These are phyloP conservation scores for Mormyrus iriodes DNA, from an alignment of 2,113 vertebrate genomes.

Conservation along the genomic window DNA sequence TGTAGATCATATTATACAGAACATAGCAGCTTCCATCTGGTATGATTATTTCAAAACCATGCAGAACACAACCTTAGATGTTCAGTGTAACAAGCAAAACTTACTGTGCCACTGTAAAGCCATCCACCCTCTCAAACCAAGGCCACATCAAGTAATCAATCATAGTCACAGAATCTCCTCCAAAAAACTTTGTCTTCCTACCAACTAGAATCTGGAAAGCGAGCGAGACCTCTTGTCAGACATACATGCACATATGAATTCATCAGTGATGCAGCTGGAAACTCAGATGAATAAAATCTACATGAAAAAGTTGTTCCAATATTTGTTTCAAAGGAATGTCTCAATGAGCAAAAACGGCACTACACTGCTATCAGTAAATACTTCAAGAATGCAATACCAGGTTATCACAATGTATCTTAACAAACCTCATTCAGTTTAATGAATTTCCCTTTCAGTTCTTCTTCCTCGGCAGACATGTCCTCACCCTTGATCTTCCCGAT, in stretches of 20 bases:
- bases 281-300: neutral
- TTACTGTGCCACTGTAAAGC: conserved; percentile 64
- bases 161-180: conserved; percentile 73
- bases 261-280: neutral
- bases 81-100: conserved; percentile 33
- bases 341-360: neutral
- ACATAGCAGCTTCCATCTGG: neutral
- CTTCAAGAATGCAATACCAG: neutral
- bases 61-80: neutral
- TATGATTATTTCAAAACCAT: neutral
- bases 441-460: conserved; percentile 66
- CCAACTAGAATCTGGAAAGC: conserved; percentile 60
- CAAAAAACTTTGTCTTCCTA: conserved; percentile 69
- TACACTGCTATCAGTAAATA: neutral
- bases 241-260: neutral
- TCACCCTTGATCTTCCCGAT: conserved; percentile 48
- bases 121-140: conserved; percentile 79
- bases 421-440: conserved; percentile 71
- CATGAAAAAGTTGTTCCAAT: neutral
- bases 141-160: conserved; percentile 93
- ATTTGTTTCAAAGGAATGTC: neutral
- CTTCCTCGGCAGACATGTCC: conserved; percentile 55
- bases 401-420: neutral
- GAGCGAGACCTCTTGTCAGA: too few species aligned
- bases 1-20: neutral